These are phyloP conservation scores for Calliphora vicina DNA, from an alignment of 1,140 invertebrate genomes.

Conservation along the genomic window DNA sequence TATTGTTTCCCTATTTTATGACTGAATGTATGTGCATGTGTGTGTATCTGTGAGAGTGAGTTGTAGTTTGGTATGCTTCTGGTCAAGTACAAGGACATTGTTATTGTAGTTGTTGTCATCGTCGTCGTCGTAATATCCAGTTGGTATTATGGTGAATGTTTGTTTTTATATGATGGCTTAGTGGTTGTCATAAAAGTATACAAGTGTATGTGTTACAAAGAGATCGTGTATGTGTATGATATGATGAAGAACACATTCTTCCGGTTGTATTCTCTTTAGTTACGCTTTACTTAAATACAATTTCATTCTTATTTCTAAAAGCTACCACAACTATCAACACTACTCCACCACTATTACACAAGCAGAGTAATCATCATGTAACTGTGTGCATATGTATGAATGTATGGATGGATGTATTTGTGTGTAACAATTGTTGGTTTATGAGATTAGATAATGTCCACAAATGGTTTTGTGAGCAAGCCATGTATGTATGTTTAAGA, in stretches of 20 bases:
- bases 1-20: not conserved
- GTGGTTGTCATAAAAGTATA: slow-evolving; percentile 24
- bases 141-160: slow-evolving; percentile 11
- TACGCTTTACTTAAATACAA: not conserved
- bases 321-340: not conserved
- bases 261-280: not conserved
- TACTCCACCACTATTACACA: not conserved
- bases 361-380: too few species aligned
- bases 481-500: not conserved
- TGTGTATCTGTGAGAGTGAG: not conserved
- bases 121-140: not conserved
- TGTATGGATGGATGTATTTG: not conserved
- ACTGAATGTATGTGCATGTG: not conserved
- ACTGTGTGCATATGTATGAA: too few species aligned
- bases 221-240: not conserved
- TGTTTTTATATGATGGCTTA: slow-evolving; percentile 21
- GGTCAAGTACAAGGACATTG: slow-evolving; percentile 37
- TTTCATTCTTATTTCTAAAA: not conserved
- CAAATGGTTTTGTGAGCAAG: slow-evolving; percentile 28
- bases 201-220: not conserved
- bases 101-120: not conserved
- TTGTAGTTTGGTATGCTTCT: not conserved
- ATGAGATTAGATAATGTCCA: slow-evolving; percentile 38
- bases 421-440: slow-evolving; percentile 3
- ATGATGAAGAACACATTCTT: not conserved